Base-by-base conservation (phyloP, 2,888 invertebrate species). In the Dusona sp. region DNA sequence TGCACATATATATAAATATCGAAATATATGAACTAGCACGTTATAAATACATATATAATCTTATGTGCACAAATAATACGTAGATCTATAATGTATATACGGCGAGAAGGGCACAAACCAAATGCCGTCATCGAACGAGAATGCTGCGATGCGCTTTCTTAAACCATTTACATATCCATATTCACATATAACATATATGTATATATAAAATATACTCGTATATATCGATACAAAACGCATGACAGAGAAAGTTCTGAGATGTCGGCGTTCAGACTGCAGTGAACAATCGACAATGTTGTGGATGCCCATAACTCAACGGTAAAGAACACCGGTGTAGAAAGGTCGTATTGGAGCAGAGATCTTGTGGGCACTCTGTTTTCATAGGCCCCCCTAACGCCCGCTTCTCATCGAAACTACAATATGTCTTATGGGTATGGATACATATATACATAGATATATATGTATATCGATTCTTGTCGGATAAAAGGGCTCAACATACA, bases 251-350 rank as follows among this genome's bases (percentile, higher is more conserved):
- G 81, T 81, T 29, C 22, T 33, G 38, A 81, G 57, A 75, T 67
- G 81, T 77, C 77, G 65, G 64, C 70, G 75, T 80, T 64, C 72
- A 51, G 22, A 25, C 36, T 65, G 72, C 29, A 45, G 42, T 65
- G 80, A 85, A 85, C 84, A 81, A 85, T 81, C 80, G 81, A 78
- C 65, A 61, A 85, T 72, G 77, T 81, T 81, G 80, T 67, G 72
- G 84, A 57, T 78, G 81, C 77, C 72, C 84, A 85, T 85, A 85
- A 85, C 81, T 85, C 84, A 85, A 77, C 72, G 72, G 54, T 68
- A 77, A 65, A 65, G 54, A 77, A 81, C 72, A 67, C 64, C 33
- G 45, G 77, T 85, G 84, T 78, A 73, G 81, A 85, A 85, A 78
- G 81, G 65, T 84, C 65, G 57, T 67, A 45, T 67, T 65, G 57